Conservation (phyloP, 1,140 invertebrate species). For the Ruditapes philippinarum region DNA sequence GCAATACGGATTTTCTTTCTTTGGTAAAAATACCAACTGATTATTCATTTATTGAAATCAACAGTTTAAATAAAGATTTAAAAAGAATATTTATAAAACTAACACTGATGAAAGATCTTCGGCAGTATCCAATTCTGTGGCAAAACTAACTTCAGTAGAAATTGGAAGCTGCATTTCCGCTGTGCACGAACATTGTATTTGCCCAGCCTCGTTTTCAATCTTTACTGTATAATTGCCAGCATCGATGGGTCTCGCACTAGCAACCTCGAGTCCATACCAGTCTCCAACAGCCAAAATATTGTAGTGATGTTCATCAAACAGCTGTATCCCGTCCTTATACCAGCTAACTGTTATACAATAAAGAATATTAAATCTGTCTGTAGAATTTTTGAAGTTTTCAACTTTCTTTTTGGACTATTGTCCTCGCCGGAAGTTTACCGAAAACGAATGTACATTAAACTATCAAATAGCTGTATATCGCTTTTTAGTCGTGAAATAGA, state of each 20-base stretch:
- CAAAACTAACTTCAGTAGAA: not conserved
- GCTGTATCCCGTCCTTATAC: conserved; percentile 49
- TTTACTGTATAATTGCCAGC: conserved; percentile 39
- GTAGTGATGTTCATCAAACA: conserved; percentile 18
- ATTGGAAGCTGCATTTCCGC: conserved; percentile 52
- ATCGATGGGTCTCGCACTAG: not conserved
- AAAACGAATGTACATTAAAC: too few relatives aligned
- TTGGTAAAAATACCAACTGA: too few relatives aligned
- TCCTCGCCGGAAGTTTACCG: too few relatives aligned
- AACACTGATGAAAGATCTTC: conserved; percentile 31
- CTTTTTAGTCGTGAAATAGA: too few relatives aligned
- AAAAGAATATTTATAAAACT: too few relatives aligned
- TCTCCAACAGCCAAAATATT: conserved; percentile 48
- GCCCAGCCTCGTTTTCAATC: conserved; percentile 14
- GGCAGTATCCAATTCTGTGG: not conserved
- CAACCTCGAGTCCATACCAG: conserved; percentile 50
- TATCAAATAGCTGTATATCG: too few relatives aligned
- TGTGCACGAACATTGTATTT: conserved; percentile 35
- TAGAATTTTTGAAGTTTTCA: too few relatives aligned
- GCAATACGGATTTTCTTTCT: too few relatives aligned
- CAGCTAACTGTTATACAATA: conserved; percentile 32
- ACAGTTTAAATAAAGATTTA: too few relatives aligned
- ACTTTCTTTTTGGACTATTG: too few relatives aligned
- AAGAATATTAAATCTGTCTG: too few relatives aligned
- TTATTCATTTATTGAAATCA: too few relatives aligned